Evolutionary conservation across 2,113 vertebrate species (phyloP).

Genomic region (Oxyruncus cristatus): DNA sequence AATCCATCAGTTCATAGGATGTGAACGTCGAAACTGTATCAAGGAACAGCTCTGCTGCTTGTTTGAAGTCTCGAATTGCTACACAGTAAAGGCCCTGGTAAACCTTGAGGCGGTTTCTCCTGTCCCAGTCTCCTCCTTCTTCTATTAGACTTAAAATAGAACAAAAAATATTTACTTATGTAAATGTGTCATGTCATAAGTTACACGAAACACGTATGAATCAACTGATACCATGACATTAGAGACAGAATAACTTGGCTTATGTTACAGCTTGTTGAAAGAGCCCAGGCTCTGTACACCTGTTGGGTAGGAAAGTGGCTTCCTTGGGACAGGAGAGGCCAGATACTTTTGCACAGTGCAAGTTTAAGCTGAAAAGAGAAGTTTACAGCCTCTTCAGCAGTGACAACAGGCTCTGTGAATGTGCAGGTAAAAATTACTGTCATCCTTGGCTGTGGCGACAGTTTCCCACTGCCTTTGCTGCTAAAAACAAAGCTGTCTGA

Average conservation of each 20-base stretch:
- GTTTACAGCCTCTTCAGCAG: neutral
- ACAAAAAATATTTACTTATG: neutral
- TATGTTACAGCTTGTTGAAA: neutral
- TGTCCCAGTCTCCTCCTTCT: slow-evolving; percentile 98
- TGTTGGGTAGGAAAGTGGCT: neutral
- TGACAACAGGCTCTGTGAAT: neutral
- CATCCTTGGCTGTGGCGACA: neutral
- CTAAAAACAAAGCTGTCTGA: neutral
- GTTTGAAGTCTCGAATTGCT: slow-evolving; percentile 95
- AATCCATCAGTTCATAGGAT: slow-evolving; percentile 99
- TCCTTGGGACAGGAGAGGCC: neutral
- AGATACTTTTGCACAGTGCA: neutral
- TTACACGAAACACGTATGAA: neutral
- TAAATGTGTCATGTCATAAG: neutral
- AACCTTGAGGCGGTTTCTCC: slow-evolving; percentile 95
- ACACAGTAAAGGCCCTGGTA: slow-evolving; percentile 98
- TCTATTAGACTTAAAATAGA: slow-evolving; percentile 87
- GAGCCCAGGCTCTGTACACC: neutral
- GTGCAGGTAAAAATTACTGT: neutral
- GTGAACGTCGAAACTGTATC: slow-evolving; percentile 98
- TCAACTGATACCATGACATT: neutral
- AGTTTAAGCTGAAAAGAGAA: neutral
- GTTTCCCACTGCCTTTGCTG: neutral
- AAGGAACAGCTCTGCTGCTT: slow-evolving; percentile 96
- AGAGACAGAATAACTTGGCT: neutral